Percentiles rank a stretch among this genome's conserved stretches.
phyloP scores from a whole-genome alignment of 1,140 invertebrate species.

The Zaprionus nigranus region DNA sequence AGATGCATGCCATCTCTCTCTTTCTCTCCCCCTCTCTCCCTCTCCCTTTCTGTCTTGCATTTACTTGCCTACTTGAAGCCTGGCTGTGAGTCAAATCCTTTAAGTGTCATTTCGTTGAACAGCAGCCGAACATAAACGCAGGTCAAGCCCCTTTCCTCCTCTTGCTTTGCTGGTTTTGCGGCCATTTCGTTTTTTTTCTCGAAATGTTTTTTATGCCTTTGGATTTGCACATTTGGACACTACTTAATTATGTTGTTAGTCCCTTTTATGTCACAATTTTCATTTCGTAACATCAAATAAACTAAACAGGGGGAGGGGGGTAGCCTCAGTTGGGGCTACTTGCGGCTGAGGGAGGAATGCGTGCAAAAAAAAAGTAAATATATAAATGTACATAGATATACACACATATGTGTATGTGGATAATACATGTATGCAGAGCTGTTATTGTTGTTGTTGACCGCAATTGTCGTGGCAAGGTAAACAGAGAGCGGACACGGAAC shows the following conservation, averaged over 20 bases:
- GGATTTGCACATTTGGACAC: conserved; percentile 79
- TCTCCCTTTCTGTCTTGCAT: conserved; percentile 33
- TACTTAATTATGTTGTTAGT: conserved; percentile 83
- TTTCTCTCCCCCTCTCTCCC: conserved; percentile 31
- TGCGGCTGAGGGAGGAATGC: conserved; percentile 1
- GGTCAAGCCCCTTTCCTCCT: conserved; percentile 7
- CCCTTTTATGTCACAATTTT: conserved; percentile 83
- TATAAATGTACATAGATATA: conserved; percentile 1
- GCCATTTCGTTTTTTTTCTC: conserved; percentile 41
- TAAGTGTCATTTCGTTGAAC: conserved; percentile 68
- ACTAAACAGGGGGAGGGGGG: conserved; percentile 50
- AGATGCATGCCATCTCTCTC: conserved; percentile 25
- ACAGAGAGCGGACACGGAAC: conserved; percentile 67
- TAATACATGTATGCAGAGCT: neutral
- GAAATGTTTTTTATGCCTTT: conserved; percentile 74
- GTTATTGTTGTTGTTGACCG: conserved; percentile 53
- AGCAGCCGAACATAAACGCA: conserved; percentile 34
- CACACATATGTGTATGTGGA: neutral
- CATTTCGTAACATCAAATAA: conserved; percentile 82
- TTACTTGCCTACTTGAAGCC: conserved; percentile 54
- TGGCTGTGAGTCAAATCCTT: conserved; percentile 63
- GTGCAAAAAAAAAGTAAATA: conserved; percentile 26
- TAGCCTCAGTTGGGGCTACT: neutral
- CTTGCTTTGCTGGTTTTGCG: conserved; percentile 18
- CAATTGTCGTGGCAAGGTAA: conserved; percentile 83